Percentiles rank a stretch among this genome's conserved stretches.
phyloP scores from a whole-genome alignment of 2,888 invertebrate species.

The Mythimna ferrago region DNA sequence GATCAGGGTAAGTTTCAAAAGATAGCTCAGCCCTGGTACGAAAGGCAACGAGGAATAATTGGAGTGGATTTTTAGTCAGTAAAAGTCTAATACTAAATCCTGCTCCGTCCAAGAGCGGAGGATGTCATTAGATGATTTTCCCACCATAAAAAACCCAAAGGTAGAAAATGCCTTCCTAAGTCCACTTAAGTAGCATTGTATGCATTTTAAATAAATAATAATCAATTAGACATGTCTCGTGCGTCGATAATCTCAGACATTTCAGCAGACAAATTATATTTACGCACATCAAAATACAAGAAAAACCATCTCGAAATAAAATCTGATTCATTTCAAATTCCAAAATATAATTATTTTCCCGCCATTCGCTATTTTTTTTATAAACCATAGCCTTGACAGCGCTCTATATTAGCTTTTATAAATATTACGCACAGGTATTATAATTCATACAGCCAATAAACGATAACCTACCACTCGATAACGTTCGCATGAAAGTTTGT shows the following conservation, averaged over 20 bases:
- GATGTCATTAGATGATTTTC: too few species aligned
- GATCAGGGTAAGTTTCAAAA: too few species aligned
- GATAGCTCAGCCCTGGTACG: too few species aligned
- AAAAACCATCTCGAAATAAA: constrained; percentile 16
- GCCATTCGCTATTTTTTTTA: constrained; percentile 44
- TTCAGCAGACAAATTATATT: not conserved
- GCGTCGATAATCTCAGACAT: constrained; percentile 6
- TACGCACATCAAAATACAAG: constrained; percentile 4
- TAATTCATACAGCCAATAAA: constrained; percentile 60
- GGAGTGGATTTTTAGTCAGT: too few species aligned
- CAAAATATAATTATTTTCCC: constrained; percentile 36
- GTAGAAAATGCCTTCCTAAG: too few species aligned
- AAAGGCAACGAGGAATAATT: too few species aligned
- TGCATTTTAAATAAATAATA: too few species aligned
- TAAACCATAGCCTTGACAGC: constrained; percentile 56
- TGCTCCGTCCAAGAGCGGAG: too few species aligned
- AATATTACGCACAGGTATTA: constrained; percentile 60
- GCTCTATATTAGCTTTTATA: constrained; percentile 50
- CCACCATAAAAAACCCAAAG: too few species aligned
- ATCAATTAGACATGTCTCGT: not conserved
- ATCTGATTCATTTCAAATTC: constrained; percentile 24
- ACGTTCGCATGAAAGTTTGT: constrained; percentile 56
- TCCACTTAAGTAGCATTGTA: too few species aligned
- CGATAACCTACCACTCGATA: constrained; percentile 65
- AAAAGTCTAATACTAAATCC: too few species aligned